These are phyloP conservation scores for Syngnathus acus DNA, from an alignment of 2,797 vertebrate genomes.

Conservation along the genomic window DNA sequence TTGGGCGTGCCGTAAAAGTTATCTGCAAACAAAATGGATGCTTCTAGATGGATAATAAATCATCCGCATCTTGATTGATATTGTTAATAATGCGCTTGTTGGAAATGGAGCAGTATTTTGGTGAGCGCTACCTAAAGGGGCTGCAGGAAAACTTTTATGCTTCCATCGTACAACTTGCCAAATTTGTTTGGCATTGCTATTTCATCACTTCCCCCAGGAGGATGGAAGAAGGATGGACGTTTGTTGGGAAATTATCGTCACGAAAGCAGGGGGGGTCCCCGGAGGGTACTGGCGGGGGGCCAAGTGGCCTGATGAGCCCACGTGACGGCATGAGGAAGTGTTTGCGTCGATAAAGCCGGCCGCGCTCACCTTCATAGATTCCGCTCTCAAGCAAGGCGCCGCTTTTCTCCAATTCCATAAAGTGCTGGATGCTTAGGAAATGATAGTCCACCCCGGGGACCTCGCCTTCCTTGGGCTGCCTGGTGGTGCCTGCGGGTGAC, in stretches of 20 bases:
- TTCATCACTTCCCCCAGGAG: slow-evolving; percentile 12
- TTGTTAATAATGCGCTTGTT: background rate
- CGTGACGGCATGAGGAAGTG: slow-evolving; percentile 28
- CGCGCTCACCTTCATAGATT: slow-evolving; percentile 93
- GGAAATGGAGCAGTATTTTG: no score
- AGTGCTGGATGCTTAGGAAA: slow-evolving; percentile 93
- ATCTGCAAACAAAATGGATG: slow-evolving; percentile 63
- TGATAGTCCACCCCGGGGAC: slow-evolving; percentile 99
- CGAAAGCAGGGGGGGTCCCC: slow-evolving; percentile 28
- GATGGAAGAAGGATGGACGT: slow-evolving; percentile 22
- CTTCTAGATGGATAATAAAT: background rate
- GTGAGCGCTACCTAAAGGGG: no score
- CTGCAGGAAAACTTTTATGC: background rate
- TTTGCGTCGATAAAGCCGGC: slow-evolving; percentile 42
- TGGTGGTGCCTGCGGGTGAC: slow-evolving; percentile 84
- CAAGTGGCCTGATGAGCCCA: no score
- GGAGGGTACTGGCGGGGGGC: slow-evolving; percentile 18
- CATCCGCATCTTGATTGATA: background rate
- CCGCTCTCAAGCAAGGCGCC: slow-evolving; percentile 95
- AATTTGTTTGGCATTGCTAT: background rate
- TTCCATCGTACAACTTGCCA: background rate
- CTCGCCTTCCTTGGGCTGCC: slow-evolving; percentile 97
- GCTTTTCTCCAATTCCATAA: slow-evolving; percentile 97
- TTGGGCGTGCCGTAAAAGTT: slow-evolving; percentile 98
- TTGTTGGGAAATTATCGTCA: slow-evolving; percentile 32